Evolutionary conservation across 2,113 vertebrate species (phyloP).

Genomic region (Gasterosteus aculeatus): DNA sequence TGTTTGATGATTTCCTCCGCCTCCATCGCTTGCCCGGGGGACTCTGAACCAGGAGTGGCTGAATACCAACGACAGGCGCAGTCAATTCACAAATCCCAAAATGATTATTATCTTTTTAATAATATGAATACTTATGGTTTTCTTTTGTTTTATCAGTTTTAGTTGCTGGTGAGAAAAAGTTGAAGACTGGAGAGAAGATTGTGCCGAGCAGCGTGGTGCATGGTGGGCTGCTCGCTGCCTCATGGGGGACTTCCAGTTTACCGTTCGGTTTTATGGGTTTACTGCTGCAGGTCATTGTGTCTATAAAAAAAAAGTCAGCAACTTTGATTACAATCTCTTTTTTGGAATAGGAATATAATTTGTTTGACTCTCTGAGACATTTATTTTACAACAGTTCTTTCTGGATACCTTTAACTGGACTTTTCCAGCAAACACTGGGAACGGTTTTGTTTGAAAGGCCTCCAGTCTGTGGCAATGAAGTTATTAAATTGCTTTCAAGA

Average conservation of each 20-base stretch:
- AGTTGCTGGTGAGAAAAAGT: slow-evolving; percentile 99
- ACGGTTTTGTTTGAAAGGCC: slow-evolving; percentile 89
- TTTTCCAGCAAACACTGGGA: slow-evolving; percentile 91
- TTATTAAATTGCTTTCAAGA: slow-evolving; percentile 90
- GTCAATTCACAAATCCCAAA: neutral
- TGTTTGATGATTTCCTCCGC: slow-evolving; percentile 97
- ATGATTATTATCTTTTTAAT: neutral
- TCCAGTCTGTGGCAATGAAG: slow-evolving; percentile 90
- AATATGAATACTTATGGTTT: neutral
- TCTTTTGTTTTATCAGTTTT: slow-evolving; percentile 89
- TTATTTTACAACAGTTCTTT: neutral
- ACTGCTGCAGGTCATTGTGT: slow-evolving; percentile 89
- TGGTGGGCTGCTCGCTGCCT: slow-evolving; percentile 86
- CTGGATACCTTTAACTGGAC: slow-evolving; percentile 88
- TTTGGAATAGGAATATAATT: neutral
- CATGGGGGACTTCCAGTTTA: slow-evolving; percentile 87
- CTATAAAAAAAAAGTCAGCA: slow-evolving; percentile 56
- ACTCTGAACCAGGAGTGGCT: slow-evolving; percentile 94
- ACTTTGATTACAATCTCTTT: neutral
- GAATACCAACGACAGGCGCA: neutral
- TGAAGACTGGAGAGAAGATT: slow-evolving; percentile 99
- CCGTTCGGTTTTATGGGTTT: slow-evolving; percentile 94
- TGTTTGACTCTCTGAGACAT: neutral
- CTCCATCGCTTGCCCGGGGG: slow-evolving; percentile 92
- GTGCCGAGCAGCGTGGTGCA: slow-evolving; percentile 95